Evolutionary conservation across 2,888 invertebrate species (phyloP), one percentile per base, ranked within the genome.

Genomic region (Lagria hirta): DNA sequence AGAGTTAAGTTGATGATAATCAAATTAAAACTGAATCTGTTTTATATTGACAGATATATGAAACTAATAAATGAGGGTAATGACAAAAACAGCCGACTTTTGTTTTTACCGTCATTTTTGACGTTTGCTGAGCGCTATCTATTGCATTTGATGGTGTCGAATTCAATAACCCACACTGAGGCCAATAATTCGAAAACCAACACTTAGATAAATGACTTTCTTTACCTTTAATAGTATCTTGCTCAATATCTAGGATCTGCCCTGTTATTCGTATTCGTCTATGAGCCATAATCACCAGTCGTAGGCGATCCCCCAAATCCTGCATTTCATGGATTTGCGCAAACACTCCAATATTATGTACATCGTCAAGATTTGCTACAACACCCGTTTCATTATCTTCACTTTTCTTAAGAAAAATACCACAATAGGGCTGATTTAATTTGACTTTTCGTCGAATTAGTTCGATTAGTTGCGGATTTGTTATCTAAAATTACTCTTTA

Each of bases 281-380:
- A 69, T 97, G 95, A 0, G 94, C 97, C 84, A 94, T 93, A 4
- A 98, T 88, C 3, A 99, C 93, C 61, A 99, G 79, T 43, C 93
- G 77, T 30, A 96, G 70, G 66, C 86, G 86, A 63, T 90, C 92
- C 3, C 93, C 96, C 66, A 95, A 77, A 67, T 97, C 97, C 68
- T 97, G 95, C 74, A 99, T 82, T 72, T 99, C 98, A 58, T 95
- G 92, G 53, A 99, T 97, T 74, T 98, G 96, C 4, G 95, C 98
- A 72, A 99, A 99, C 2, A 96, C 92, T 4, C 99, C 99, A 14
- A 96, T 80, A 34, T 81, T 74, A 67, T 96, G 89, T 21, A 99
- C 78, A 51, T 99, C 97, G 47, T 87, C 83, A 14, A 97, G 64
- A 36, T 78, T 86, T 6, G 84, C 77, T 0, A 98, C 88, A 10